A percentile compares a stretch with the other conserved stretches of the same genome.
Conservation (phyloP, 2,113 vertebrate species). For the Eidolon helvum region DNA sequence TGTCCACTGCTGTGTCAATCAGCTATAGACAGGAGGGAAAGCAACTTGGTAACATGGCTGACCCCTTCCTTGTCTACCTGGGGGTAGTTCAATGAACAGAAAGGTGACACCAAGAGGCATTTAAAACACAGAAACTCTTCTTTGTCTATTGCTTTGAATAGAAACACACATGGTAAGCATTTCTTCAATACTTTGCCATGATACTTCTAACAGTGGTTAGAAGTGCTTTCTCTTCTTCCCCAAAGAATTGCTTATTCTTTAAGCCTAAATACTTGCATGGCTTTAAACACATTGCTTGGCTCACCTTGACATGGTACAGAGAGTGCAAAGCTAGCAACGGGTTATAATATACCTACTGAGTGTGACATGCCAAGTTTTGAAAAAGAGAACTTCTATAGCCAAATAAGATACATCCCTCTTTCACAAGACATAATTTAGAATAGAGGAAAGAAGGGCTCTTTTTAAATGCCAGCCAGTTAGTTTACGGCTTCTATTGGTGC, state of each 20-base stretch:
- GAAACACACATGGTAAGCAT: neutral
- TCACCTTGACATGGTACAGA: neutral
- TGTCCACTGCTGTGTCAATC: neutral
- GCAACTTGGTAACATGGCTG: neutral
- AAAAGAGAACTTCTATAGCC: neutral
- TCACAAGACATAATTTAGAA: constrained; percentile 37
- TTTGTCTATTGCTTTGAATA: neutral
- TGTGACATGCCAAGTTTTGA: neutral
- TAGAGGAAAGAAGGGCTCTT: constrained; percentile 26
- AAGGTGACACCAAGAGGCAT: neutral
- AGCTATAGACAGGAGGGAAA: neutral
- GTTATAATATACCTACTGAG: neutral
- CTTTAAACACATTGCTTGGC: neutral
- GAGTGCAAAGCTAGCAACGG: neutral
- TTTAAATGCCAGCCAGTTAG: constrained; percentile 51
- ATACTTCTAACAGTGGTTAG: neutral
- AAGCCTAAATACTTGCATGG: neutral
- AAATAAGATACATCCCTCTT: neutral
- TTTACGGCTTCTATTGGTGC: constrained; percentile 58
- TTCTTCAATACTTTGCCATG: neutral
- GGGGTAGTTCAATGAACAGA: neutral
- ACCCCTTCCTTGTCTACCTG: neutral
- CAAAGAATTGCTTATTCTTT: neutral
- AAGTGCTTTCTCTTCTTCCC: neutral
- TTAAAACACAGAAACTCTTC: neutral